Evolutionary conservation across 2,797 vertebrate species (phyloP), one percentile per base, ranked within the genome.

Genomic region (Acomys russatus): DNA sequence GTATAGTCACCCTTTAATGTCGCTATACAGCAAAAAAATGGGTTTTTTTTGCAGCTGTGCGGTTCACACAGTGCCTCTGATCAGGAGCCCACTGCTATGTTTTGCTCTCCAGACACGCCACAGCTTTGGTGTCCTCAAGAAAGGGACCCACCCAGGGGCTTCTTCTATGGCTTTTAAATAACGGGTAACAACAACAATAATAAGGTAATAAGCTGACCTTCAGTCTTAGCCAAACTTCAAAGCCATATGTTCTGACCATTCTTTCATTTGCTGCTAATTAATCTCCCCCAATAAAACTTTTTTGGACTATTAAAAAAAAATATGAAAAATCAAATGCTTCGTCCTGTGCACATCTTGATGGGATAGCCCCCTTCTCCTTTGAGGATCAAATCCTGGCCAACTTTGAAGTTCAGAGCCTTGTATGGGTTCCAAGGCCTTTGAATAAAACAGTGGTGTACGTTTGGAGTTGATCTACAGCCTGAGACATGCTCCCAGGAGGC

Each of bases 241-340:
- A 98, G 63, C 97, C 98, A 80, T 97, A 96, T 97, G 98, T 92
- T 98, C 94, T 92, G 97, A 97, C 97, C 97, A 73, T 97, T 97
- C 61, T 96, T 97, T 98, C 97, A n/a, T 98, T 98, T 10, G 0
- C 64, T 94, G 88, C 33, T 98, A 98, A 98, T 98, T 98, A 97
- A 97, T 5, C 49, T 38, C 30, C 44, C 9, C 78, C 90, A 91
- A 96, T 94, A 73, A 97, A 83, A 90, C 73, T 79, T 63, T 78
- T 92, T 85, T 86, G 59, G 51, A 95, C 73, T 90, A 70, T 76
- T 78, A 63, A 56, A 76, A 94, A 92, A 78, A 79, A 74, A 89
- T 78, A 54, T 54, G 20, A n/a, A 86, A 86, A 70, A 54, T 11
- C 30, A 54, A 86, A 70, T 85, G 95, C 92, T 97, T 93, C 97